Percentiles rank a stretch among this genome's conserved stretches.
These are phyloP conservation scores for Fissipunctia ypsillon DNA, from an alignment of 2,888 invertebrate genomes.

Conservation along the genomic window DNA sequence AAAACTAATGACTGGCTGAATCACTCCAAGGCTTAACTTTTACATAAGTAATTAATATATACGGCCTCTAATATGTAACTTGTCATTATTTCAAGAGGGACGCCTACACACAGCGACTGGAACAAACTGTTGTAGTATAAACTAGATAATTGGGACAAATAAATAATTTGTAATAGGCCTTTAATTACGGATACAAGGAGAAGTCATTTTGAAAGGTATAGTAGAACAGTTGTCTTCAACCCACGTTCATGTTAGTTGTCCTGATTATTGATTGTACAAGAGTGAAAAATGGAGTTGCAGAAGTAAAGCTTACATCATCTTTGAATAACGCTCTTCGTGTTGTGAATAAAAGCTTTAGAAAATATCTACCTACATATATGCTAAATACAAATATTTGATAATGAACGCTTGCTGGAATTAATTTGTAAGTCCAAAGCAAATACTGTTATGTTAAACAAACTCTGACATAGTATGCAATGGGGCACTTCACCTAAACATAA, in stretches of 20 bases:
- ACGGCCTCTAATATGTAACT: constrained; percentile 35
- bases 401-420: neutral
- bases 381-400: neutral
- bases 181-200: constrained; percentile 47
- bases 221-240: constrained; percentile 30
- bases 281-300: no score
- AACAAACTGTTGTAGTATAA: constrained; percentile 34
- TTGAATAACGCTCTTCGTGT: neutral
- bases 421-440: neutral
- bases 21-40: constrained; percentile 46
- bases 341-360: neutral
- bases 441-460: neutral
- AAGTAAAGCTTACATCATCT: no score
- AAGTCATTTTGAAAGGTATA: constrained; percentile 32
- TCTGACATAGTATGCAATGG: neutral
- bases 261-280: constrained; percentile 1
- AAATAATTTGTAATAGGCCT: constrained; percentile 54
- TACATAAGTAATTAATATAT: constrained; percentile 50
- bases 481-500: constrained; percentile 19
- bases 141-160: constrained; percentile 60
- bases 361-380: neutral
- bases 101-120: constrained; percentile 49
- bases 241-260: constrained; percentile 24
- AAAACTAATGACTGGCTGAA: constrained; percentile 11
- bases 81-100: constrained; percentile 41